Conservation (phyloP, 2,113 vertebrate species). For the Promerops cafer region DNA sequence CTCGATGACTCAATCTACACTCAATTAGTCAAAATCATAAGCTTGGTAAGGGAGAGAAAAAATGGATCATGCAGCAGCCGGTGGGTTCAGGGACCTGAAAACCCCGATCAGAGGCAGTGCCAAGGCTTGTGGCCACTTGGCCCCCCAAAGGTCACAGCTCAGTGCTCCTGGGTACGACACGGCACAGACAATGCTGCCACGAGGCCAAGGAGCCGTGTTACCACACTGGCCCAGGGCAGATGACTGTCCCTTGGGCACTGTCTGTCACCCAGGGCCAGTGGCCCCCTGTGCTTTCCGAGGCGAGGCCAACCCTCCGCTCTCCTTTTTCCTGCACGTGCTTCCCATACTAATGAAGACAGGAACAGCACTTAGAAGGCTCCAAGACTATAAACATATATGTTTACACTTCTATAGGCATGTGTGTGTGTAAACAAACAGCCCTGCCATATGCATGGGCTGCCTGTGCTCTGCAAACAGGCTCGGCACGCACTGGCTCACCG, state of each 20-base stretch:
- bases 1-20: not conserved
- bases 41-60: not conserved
- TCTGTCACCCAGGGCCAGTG: not conserved
- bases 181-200: not conserved
- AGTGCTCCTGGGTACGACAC: rapidly evolving
- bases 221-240: too few relatives aligned
- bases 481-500: rapidly evolving
- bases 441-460: conserved; percentile 2
- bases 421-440: conserved; percentile 26
- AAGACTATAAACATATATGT: not conserved
- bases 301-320: not conserved
- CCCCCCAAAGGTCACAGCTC: not conserved
- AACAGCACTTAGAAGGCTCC: not conserved
- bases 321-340: not conserved
- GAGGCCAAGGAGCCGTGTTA: not conserved
- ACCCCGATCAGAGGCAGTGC: rapidly evolving
- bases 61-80: rapidly evolving
- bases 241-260: not conserved
- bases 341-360: not conserved
- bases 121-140: not conserved
- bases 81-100: rapidly evolving
- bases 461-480: not conserved
- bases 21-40: conserved; percentile 53
- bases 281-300: not conserved
- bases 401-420: not conserved